These are phyloP conservation scores for Ochropleura plecta DNA, from an alignment of 2,888 invertebrate species.

Conservation along the genomic window DNA sequence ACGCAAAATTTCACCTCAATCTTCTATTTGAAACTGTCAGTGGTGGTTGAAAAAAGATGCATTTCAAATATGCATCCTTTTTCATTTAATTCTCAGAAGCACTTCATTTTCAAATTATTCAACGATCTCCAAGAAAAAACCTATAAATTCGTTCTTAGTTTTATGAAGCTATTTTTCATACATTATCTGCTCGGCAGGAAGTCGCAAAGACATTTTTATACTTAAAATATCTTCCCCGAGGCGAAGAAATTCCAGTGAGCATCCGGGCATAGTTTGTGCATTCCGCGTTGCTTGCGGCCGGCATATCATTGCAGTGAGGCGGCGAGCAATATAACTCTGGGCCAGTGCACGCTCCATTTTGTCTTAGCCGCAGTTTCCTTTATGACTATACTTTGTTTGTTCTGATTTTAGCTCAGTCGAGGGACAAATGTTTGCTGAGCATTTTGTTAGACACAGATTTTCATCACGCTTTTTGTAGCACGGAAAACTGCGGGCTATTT, in stretches of 20 bases:
- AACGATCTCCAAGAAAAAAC: constrained; percentile 40
- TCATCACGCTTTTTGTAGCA: neutral
- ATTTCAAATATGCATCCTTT: too few relatives aligned
- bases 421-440: constrained; percentile 28
- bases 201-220: constrained; percentile 73
- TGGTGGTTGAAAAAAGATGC: neutral
- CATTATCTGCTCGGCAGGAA: constrained; percentile 58
- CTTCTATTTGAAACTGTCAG: neutral
- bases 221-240: constrained; percentile 75
- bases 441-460: constrained; percentile 7
- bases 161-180: constrained; percentile 59
- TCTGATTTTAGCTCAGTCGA: constrained; percentile 49
- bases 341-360: constrained; percentile 61
- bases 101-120: constrained; percentile 21
- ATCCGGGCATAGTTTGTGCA: constrained; percentile 78
- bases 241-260: constrained; percentile 74
- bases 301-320: constrained; percentile 72
- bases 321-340: constrained; percentile 62
- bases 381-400: constrained; percentile 68
- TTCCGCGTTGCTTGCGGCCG: constrained; percentile 75
- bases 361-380: constrained; percentile 66
- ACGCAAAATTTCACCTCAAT: neutral
- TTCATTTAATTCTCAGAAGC: constrained; percentile 4
- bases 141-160: constrained; percentile 39
- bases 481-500: neutral